These are phyloP conservation scores for Pithys albifrons DNA, from an alignment of 2,113 vertebrate genomes.

Conservation along the genomic window DNA sequence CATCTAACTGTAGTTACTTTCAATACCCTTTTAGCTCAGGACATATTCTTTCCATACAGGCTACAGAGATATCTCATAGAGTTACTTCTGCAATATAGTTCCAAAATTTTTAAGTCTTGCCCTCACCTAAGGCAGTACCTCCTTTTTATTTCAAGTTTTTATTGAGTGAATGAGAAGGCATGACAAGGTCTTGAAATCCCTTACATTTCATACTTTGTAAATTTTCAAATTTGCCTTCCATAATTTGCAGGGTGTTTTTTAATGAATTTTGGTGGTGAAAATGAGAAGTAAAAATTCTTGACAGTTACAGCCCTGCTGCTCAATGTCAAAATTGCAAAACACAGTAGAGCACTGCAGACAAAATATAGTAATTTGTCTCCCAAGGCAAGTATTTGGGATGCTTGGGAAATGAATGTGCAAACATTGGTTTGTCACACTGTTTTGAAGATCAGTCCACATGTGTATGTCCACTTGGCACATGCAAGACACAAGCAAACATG, in stretches of 20 bases:
- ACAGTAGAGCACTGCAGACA: not conserved
- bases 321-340: not conserved
- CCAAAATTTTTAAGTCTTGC: not conserved
- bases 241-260: not conserved
- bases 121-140: not conserved
- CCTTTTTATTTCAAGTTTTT: not conserved
- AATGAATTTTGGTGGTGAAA: not conserved
- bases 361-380: not conserved
- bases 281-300: not conserved
- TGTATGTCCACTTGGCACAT: not conserved
- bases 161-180: not conserved
- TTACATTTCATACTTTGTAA: not conserved
- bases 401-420: not conserved
- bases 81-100: not conserved
- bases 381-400: not conserved
- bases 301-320: not conserved
- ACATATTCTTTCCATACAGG: not conserved
- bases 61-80: not conserved
- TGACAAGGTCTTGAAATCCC: not conserved
- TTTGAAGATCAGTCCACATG: not conserved
- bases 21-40: not conserved
- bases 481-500: not conserved
- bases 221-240: not conserved
- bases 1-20: not conserved
- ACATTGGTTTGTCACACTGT: not conserved